Base-by-base conservation (phyloP, 2,888 invertebrate species). In the Athalia cordata region DNA sequence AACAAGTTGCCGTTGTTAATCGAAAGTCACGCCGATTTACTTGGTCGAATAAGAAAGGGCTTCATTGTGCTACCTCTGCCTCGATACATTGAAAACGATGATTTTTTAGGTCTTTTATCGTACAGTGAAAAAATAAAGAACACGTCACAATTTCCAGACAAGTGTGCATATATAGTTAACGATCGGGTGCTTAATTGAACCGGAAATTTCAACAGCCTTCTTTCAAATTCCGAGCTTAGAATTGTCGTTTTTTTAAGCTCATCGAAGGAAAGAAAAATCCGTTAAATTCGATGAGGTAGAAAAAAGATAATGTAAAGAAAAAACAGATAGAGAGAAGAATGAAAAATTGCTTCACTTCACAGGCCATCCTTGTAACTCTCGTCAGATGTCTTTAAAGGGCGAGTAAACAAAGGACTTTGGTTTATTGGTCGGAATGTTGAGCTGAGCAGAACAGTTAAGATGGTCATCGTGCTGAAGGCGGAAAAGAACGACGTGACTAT, bases 401-500 rank as follows among this genome's bases (percentile, higher is more conserved):
- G 9, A 50, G 47, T 49, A 50, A 7, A 47, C 3, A n/a, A 55
- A n/a, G 45, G 52, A 29, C 5, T n/a, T 11, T 50, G 6, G 13
- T 65, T 9, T 68, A 68, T 68, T 68, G 43, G 68, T 55, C 7
- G 3, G 8, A 29, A 43, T 7, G 45, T 13, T 45, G 72, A 47
- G 47, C 45, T 9, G 59, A 59, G 59, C 15, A 9, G 15, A 59
- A 45, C 47, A 72, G 57, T 72, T 72, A 9, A 59, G 59, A 57
- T 47, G 59, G 72, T 72, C 59, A 72, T 72, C 59, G 59, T 47
- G 13, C 29, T 29, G 29, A 29, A 29, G 29, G 29, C 29, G 29
- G 29, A 29, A 29, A 47, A 59, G 15, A 59, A 59, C 72, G 52
- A 72, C 13, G 72, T 59, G 72, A 45, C 72, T 72, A 59, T 72